phyloP scores from a whole-genome alignment of 2,888 invertebrate species.

The Lepidochrysops patricia region DNA sequence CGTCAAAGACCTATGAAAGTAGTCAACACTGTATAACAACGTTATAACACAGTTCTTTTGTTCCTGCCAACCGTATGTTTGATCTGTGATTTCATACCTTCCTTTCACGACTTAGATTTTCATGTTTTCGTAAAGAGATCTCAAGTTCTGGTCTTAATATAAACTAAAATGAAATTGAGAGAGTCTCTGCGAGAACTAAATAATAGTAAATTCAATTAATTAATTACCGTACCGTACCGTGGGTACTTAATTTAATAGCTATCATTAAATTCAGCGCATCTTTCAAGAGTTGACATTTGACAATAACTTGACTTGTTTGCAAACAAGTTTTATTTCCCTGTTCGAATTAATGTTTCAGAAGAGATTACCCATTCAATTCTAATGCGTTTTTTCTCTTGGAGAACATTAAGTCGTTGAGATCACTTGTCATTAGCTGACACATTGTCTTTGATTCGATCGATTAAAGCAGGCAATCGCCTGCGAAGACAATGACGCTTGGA shows the following conservation, averaged over 20 bases:
- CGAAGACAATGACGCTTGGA: not conserved
- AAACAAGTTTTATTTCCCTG: not conserved
- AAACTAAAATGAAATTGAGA: no score
- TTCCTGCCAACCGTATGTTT: not conserved
- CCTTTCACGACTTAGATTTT: no score
- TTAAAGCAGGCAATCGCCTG: not conserved
- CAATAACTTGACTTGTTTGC: not conserved
- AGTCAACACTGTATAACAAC: not conserved
- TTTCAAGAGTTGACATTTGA: not conserved
- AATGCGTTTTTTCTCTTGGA: not conserved
- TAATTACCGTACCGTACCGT: no score
- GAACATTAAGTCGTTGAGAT: not conserved
- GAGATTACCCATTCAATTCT: slow-evolving; percentile 2
- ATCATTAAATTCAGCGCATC: not conserved
- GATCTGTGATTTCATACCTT: not conserved
- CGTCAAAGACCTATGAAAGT: not conserved
- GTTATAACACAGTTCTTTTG: not conserved
- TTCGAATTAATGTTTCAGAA: not conserved
- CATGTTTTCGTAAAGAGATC: no score
- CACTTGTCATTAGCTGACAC: slow-evolving; percentile 2
- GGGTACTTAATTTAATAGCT: not conserved
- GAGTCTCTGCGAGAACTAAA: no score
- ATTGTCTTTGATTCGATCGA: slow-evolving; percentile 1
- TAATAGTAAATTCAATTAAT: no score
- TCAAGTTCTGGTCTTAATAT: no score